Base-by-base conservation (phyloP, 2,797 vertebrate genomes). In the Melanotaenia nigrans region DNA sequence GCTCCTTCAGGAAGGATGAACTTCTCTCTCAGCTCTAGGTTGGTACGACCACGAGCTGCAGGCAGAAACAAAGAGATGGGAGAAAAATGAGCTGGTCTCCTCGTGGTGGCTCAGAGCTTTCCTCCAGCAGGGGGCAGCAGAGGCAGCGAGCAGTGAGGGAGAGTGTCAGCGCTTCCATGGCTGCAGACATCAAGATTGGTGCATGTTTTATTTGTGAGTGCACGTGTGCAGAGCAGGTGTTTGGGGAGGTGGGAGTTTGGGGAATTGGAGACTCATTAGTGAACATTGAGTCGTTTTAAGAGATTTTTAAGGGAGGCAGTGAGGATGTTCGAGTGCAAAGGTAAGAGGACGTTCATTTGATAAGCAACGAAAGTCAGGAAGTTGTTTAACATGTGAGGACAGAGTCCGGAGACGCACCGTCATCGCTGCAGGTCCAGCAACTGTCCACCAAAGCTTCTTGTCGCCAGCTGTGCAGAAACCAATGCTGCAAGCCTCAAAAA, bases 1-100 rank as follows among this genome's bases (percentile, higher is more conserved):
- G 96, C 95, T 33, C 97, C 98, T 63, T 99, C 98, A 0, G 97
- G 97, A 13, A 99, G 92, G 92, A 99, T 99, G 92, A 99, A 99
- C 86, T 99, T 99, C 92, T 99, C 98, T 59, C 98, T 92, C 56
- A 99, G 94, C 86, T 99, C 98, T 58, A 99, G 93, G 94, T 99
- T 99, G 82, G 98, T 99, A 70, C 98, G 95, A 54, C 98, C 98
- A 16, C 97, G 96, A 53, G 98, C 98, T 99, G 92, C 65, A 47
- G 14, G 71, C 28, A 61, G 33, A 80, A 14, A 63, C 24, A 32
- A 20, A 56, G 7, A 56, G 28, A 33, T 3, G 11, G 4, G 2
- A 53, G 28, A 61, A 5, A 40, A 64, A 28, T 51, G 18, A 61
- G 69, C 68, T 1, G 71, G 61, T 53, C 1, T 0, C 47, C n/a